A percentile compares a stretch with the other conserved stretches of the same genome.
These are phyloP conservation scores for Tokudaia tokunoshimensis DNA, from an alignment of 2,797 vertebrate genomes.

Conservation along the genomic window DNA sequence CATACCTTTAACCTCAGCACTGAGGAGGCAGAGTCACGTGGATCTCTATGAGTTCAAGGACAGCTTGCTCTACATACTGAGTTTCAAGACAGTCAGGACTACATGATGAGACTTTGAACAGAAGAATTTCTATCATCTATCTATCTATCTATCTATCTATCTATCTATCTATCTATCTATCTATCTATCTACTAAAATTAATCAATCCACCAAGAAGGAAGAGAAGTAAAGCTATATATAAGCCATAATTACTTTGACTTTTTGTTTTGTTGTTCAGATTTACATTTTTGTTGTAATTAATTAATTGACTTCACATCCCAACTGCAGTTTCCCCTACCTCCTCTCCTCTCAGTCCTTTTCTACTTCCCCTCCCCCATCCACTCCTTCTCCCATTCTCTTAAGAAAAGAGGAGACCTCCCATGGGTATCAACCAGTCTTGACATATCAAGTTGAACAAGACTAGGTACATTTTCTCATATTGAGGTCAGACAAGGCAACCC, in stretches of 20 bases:
- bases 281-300: background rate
- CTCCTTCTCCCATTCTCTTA: background rate
- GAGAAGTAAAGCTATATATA: background rate
- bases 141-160: background rate
- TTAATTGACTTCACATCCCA: background rate
- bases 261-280: background rate
- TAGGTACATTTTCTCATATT: background rate
- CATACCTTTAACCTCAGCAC: background rate
- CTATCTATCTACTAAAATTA: background rate
- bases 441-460: background rate
- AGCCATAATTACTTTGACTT: background rate
- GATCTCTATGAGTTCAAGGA: background rate
- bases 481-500: background rate
- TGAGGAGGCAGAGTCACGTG: background rate
- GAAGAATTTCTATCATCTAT: background rate
- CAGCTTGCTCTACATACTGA: background rate
- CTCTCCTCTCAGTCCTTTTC: background rate
- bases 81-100: background rate
- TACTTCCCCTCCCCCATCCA: background rate
- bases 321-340: background rate
- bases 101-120: background rate
- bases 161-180: background rate
- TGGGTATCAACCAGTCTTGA: background rate
- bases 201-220: background rate
- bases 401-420: background rate